Evolutionary conservation across 1,140 invertebrate genomes (phyloP).

Genomic region (Apis florea): DNA sequence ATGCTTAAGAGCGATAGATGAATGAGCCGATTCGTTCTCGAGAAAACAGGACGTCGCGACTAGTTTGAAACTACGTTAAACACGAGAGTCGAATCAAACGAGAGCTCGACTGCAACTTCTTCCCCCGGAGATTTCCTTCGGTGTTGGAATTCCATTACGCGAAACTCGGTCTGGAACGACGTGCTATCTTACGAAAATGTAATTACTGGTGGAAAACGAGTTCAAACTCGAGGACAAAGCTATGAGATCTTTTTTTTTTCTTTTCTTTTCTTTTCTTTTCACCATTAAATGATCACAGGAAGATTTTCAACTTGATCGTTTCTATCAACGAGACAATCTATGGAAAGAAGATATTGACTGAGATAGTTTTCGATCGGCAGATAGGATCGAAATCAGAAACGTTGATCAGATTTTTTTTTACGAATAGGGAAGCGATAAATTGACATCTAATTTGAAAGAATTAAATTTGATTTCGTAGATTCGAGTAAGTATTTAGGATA

Average conservation of each 20-base stretch:
- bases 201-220: constrained; percentile 31
- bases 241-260: background rate
- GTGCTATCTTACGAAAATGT: constrained; percentile 49
- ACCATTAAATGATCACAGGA: no score
- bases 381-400: no score
- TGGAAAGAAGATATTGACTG: no score
- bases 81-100: constrained; percentile 35
- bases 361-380: no score
- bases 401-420: no score
- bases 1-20: constrained; percentile 19
- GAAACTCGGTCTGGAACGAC: constrained; percentile 48
- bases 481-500: no score
- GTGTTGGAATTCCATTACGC: constrained; percentile 58
- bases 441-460: no score
- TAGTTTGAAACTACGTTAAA: constrained; percentile 59
- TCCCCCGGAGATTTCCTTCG: constrained; percentile 19
- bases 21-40: constrained; percentile 48
- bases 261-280: no score
- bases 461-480: no score
- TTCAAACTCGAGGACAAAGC: constrained; percentile 19
- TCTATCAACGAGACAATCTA: no score
- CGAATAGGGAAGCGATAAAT: no score
- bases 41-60: constrained; percentile 34
- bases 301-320: no score
- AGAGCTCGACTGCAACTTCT: constrained; percentile 13